Evolutionary conservation across 1,140 invertebrate genomes (phyloP), one percentile per base, ranked within the genome.

Genomic region (Drosophila nannoptera): DNA sequence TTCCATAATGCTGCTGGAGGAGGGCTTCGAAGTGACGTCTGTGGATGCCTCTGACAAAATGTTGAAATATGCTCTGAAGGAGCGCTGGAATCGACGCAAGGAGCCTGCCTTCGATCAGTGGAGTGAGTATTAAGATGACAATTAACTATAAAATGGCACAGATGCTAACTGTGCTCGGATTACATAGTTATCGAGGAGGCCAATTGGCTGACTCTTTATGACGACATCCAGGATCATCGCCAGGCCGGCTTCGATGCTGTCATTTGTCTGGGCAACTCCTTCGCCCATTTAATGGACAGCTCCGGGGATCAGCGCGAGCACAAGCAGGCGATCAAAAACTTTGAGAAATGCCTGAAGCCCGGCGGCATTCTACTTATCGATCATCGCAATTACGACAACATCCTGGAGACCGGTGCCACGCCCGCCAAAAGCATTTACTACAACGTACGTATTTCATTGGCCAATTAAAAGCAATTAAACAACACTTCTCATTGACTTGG

Each of bases 1-100:
- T 87, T 97, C 96, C 0, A 93, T 96, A 66, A 94, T 97, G 94
- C 89, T 97, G 7, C 87, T 97, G 4, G 95, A 97, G 72, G 95
- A 96, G 88, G 95, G 96, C 0, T 97, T 97, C 83, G 92, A 95
- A 53, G 93, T 97, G 3, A 93, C 94, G 4, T 97, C 96, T 12
- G 93, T 95, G 2, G 96, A 97, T 90, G 96, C 96, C 0, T 97
- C 96, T 0, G 96, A 97, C 83, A 97, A 97, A 90, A 97, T 97
- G 96, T 89, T 97, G 53, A 97, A 97, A 82, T 94, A 96, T 80
- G 96, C 96, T 0, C 90, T 97, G 1, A 96, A 96, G 77, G 93
- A 95, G 7, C 91, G 96, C 49, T 97, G 96, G 96, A 92, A 94
- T 38, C 92, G 95, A 12, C 91, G 96, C 68, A 96, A 94, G 78